Base-by-base conservation (phyloP, 2,888 invertebrate species). In the Scelioninae gen. 2 region DNA sequence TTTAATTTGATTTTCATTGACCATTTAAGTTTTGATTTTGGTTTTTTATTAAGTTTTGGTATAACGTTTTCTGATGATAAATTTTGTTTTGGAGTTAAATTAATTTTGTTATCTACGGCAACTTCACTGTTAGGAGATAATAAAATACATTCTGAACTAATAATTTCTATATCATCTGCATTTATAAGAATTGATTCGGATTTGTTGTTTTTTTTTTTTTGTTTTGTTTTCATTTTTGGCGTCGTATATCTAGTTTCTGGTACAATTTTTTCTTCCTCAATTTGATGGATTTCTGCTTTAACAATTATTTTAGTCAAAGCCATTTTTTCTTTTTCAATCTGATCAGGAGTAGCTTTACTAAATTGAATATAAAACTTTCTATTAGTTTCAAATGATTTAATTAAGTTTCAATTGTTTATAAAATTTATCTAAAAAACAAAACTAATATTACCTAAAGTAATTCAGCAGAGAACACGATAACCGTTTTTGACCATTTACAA, bases 271-370 rank as follows among this genome's bases (percentile, higher is more conserved):
- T 52, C 46, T 13, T 16, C 50, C 0, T 67, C 61, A 10, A 39
- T 43, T 11, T 74, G 68, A 65, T 84, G 84, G 16, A 84, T 77
- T 46, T 83, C 84, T n/a, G 82, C 83, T 57, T 83, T 80, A 2
- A 82, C 81, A 6, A 78, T 64, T 25, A 83, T 65, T 43, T 77
- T 81, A 4, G 82, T 76, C n/a, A 75, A 19, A 11, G 69, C 52
- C 45, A 71, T 16, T 61, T 73, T 63, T 67, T 80, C 77, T 63
- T 78, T 76, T 55, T 79, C 75, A 18, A 69, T 60, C 35, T 78
- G 77, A 22, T 79, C 80, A 2, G 80, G 73, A 39, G 77, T 77
- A 37, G 77, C 73, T 75, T 79, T 80, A 57, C 79, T 81, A 60
- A 25, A 77, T 11, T 25, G 6, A 25, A 25, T 33, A 33, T n/a